A percentile compares a stretch with the other conserved stretches of the same genome.
phyloP scores from a whole-genome alignment of 2,888 invertebrate genomes.

The Parochlus steinenii region DNA sequence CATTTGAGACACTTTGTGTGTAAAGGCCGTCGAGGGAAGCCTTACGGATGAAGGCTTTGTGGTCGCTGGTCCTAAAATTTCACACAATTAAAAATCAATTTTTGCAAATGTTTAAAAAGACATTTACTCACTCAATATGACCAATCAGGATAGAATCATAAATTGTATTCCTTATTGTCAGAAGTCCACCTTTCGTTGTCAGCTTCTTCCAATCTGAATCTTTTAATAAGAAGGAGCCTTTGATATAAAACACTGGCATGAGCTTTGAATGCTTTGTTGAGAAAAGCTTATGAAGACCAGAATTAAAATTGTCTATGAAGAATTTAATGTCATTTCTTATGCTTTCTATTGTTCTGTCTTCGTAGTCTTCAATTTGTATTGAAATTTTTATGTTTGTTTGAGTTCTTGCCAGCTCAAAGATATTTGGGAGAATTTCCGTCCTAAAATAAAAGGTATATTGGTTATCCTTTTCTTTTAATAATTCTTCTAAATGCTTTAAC shows the following conservation, averaged over 20 bases:
- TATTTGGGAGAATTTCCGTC: constrained; percentile 26
- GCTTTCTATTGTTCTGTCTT: constrained; percentile 32
- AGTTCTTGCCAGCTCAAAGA: constrained; percentile 30
- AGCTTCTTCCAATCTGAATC: constrained; percentile 33
- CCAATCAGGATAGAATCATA: constrained; percentile 42
- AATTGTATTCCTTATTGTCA: constrained; percentile 33
- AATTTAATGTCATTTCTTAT: constrained; percentile 31
- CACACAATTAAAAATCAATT: constrained; percentile 1
- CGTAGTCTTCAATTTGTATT: constrained; percentile 41
- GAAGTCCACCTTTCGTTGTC: constrained; percentile 25
- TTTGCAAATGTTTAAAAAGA: background rate
- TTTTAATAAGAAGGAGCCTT: constrained; percentile 42
- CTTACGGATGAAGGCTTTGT: constrained; percentile 35
- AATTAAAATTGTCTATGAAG: constrained; percentile 15
- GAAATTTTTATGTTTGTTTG: constrained; percentile 36
- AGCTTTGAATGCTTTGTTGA: constrained; percentile 22
- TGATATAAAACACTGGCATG: constrained; percentile 44
- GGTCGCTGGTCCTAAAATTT: constrained; percentile 25
- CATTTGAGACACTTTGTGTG: constrained; percentile 46
- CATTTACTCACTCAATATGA: constrained; percentile 25
- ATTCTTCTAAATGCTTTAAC: too few relatives aligned
- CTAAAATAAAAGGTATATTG: too few relatives aligned
- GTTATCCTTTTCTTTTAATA: too few relatives aligned
- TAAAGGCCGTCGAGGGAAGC: constrained; percentile 43
- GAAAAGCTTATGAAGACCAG: constrained; percentile 26